Evolutionary conservation across 1,140 invertebrate species (phyloP), one percentile per base, ranked within the genome.

Genomic region (Ips typographus): DNA sequence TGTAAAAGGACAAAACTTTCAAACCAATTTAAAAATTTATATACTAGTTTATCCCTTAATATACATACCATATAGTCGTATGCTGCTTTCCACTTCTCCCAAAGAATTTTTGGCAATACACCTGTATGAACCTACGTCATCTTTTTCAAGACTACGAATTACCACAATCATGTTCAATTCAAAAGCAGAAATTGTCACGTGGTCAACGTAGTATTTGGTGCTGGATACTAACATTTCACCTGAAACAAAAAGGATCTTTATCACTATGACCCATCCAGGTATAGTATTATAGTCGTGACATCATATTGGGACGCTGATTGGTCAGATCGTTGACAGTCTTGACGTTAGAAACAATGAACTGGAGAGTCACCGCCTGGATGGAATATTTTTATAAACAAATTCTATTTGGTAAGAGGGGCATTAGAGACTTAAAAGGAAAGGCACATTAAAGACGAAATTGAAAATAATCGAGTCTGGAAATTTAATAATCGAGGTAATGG

Each of bases 61-160:
- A 67, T 56, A 43, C 87, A 89, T 82, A 96, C 95, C 93, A 80
- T 96, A 95, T 42, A 98, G 82, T 71, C 92, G 85, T 79, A 98
- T 95, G 68, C 87, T 89, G 79, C 93, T 93, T 76, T 94, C 92
- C 39, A 94, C 93, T 78, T 92, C 92, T 1, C 94, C 95, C 1
- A 96, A 83, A 2, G 91, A 92, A 83, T 97, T 98, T 76, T 95
- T 94, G 2, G 94, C 93, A 47, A 95, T 90, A 77, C 95, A 98
- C 56, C 86, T 85, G 82, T 96, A 96, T 0, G 88, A 88, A 36
- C 94, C 94, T 44, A 91, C 88, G 80, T 98, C 95, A 39, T 87
- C 84, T 69, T 86, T 84, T 57, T 91, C 87, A 52, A 98, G 85
- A 76, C 90, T 87, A 40, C 87, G 84, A 68, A 98, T 93, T 49